These are phyloP conservation scores for Ursus arctos DNA, from an alignment of 2,113 vertebrate genomes.

Conservation along the genomic window DNA sequence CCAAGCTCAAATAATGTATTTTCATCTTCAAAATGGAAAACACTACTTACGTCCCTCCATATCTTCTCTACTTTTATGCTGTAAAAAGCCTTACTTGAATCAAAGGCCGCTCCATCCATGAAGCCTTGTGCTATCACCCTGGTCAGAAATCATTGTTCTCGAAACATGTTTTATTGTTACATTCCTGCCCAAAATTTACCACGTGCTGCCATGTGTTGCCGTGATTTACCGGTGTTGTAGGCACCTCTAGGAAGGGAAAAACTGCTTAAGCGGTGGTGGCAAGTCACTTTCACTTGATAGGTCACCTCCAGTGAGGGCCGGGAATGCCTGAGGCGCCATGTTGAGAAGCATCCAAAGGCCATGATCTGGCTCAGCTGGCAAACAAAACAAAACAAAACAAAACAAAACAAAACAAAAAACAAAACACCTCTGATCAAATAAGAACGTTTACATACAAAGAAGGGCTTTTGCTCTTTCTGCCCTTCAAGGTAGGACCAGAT, in stretches of 20 bases:
- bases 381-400: not conserved
- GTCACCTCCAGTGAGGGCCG: not conserved
- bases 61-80: not conserved
- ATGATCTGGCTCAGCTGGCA: not conserved
- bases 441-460: not conserved
- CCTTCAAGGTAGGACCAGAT: not conserved
- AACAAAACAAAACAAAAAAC: not conserved
- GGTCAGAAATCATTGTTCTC: not conserved
- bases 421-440: not conserved
- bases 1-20: not conserved
- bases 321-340: not conserved
- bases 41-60: not conserved
- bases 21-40: not conserved
- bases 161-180: not conserved
- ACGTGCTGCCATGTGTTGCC: rapidly evolving
- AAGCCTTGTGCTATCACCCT: not conserved
- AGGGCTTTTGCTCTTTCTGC: not conserved
- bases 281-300: not conserved
- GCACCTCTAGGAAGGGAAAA: not conserved
- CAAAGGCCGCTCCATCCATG: not conserved
- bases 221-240: not conserved
- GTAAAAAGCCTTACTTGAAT: not conserved
- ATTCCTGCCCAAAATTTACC: not conserved
- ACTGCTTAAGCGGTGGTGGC: not conserved
- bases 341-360: not conserved